These are phyloP conservation scores for Aegypius monachus DNA, from an alignment of 2,113 vertebrate genomes.

Conservation along the genomic window DNA sequence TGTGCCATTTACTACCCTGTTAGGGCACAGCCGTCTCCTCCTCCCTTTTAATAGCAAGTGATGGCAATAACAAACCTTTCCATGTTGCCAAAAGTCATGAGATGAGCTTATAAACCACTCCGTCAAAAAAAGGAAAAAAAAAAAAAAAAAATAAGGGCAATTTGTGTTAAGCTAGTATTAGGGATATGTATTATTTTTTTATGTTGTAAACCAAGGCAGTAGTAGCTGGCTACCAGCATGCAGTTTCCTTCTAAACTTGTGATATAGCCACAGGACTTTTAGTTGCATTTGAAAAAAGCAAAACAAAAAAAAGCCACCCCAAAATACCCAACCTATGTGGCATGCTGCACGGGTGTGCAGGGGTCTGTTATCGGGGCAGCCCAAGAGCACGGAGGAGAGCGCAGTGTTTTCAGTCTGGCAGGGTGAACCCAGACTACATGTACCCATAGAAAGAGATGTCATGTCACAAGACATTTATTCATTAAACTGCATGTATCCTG, in stretches of 20 bases:
- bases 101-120: not conserved
- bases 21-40: not conserved
- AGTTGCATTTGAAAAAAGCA: not conserved
- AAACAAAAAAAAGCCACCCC: not conserved
- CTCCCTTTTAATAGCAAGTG: not conserved
- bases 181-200: not conserved
- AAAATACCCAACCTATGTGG: fast-evolving
- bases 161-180: not conserved
- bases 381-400: not conserved
- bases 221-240: not conserved
- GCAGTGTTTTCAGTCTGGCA: not conserved
- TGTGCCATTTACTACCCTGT: not conserved
- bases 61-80: not conserved
- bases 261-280: not conserved
- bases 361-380: too few species aligned
- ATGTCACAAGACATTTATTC: not conserved
- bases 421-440: not conserved
- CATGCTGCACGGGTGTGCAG: fast-evolving
- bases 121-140: not conserved
- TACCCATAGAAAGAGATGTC: not conserved
- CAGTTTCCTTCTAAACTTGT: not conserved
- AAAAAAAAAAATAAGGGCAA: not conserved
- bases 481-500: not conserved
- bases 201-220: not conserved
- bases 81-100: not conserved